Conservation (phyloP, 2,888 invertebrate species). For the Muscina levida region DNA sequence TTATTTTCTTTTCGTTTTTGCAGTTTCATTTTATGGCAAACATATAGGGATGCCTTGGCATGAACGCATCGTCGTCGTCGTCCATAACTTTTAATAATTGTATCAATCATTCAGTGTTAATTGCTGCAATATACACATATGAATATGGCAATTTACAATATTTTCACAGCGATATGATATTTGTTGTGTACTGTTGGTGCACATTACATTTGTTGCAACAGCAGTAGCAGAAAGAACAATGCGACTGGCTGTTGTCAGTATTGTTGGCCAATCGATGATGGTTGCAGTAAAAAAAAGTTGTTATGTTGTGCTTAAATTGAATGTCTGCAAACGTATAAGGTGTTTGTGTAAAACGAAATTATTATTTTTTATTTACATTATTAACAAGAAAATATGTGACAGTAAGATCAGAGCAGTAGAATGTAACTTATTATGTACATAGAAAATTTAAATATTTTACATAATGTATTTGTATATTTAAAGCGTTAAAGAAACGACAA, state of each 20-base stretch:
- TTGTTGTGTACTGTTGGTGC: constrained; percentile 9
- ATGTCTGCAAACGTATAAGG: constrained; percentile 32
- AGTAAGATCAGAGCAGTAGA: no score
- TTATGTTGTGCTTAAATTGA: constrained; percentile 46
- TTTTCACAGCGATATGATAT: background rate
- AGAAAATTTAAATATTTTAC: no score
- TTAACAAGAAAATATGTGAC: no score
- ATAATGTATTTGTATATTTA: no score
- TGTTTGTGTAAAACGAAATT: constrained; percentile 11
- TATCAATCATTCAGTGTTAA: constrained; percentile 51
- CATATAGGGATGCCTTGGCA: background rate
- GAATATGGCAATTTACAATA: constrained; percentile 9
- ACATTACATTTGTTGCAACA: background rate
- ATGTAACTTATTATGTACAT: no score
- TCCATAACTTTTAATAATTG: constrained; percentile 46
- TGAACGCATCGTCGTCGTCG: background rate
- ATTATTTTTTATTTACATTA: no score
- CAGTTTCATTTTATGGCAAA: background rate
- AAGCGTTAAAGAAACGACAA: no score
- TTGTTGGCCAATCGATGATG: background rate
- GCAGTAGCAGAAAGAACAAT: no score
- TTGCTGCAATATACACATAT: constrained; percentile 34
- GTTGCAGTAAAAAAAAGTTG: constrained; percentile 22
- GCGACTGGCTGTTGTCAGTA: no score
- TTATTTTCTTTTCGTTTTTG: constrained; percentile 12